Percentiles rank a stretch among this genome's conserved stretches.
phyloP scores from a whole-genome alignment of 2,113 vertebrate genomes.

The Eidolon helvum region DNA sequence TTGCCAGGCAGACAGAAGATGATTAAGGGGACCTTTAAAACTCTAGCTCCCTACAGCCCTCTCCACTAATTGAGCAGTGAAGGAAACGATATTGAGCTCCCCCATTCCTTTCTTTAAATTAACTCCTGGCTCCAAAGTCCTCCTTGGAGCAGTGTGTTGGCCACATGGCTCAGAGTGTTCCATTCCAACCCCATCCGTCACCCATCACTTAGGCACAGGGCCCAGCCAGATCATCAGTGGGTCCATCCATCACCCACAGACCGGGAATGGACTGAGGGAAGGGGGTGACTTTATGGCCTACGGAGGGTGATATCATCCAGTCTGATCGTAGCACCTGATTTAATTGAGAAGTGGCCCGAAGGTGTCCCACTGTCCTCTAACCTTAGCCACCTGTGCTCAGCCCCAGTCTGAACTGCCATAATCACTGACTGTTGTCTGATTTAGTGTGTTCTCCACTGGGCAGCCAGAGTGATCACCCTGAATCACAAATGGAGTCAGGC shows the following conservation, averaged over 20 bases:
- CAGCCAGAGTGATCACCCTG: not conserved
- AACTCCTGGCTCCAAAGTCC: conserved; percentile 53
- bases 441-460: not conserved
- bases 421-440: not conserved
- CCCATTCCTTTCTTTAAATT: conserved; percentile 64
- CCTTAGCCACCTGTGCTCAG: not conserved
- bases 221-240: not conserved
- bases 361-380: not conserved
- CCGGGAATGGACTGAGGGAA: not conserved
- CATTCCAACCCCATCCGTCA: conserved; percentile 4
- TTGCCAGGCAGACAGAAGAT: conserved; percentile 50
- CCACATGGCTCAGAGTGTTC: not conserved
- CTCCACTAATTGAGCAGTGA: conserved; percentile 19
- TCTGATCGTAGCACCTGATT: not conserved
- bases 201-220: not conserved
- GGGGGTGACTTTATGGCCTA: not conserved
- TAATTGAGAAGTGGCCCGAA: not conserved
- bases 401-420: not conserved
- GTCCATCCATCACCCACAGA: not conserved
- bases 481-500: not conserved
- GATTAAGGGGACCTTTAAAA: conserved; percentile 59
- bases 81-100: conserved; percentile 7
- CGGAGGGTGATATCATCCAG: not conserved
- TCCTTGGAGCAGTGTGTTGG: not conserved
- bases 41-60: conserved; percentile 42